phyloP scores from a whole-genome alignment of 2,113 vertebrate genomes.

The Acrocephalus kingi region DNA sequence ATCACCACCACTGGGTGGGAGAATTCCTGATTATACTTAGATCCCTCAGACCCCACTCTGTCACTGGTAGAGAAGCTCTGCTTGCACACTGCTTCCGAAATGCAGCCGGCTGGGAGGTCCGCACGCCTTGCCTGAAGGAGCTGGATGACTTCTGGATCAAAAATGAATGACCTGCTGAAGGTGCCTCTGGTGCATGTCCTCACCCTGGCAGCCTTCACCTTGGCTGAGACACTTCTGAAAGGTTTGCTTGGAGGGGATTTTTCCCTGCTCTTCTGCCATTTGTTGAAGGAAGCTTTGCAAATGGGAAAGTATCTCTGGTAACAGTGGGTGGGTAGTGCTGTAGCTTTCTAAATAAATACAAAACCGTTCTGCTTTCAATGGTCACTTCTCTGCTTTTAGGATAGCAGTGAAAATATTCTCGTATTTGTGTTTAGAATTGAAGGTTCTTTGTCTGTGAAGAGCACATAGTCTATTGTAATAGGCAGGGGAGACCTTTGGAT shows the following conservation, averaged over 20 bases:
- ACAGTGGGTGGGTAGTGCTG: not conserved
- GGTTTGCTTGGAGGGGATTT: conserved; percentile 76
- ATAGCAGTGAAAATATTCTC: not conserved
- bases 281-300: not conserved
- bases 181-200: conserved; percentile 77
- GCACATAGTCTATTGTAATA: not conserved
- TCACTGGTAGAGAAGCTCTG: conserved; percentile 58
- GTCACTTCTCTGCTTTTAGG: not conserved
- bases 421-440: not conserved
- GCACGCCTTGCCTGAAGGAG: conserved; percentile 57
- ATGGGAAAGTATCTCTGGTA: not conserved
- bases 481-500: not conserved
- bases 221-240: conserved; percentile 81
- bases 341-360: fast-evolving
- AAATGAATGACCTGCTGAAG: conserved; percentile 81
- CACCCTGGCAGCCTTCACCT: conserved; percentile 76
- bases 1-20: conserved; percentile 77
- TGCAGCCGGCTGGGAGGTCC: conserved; percentile 69
- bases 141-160: conserved; percentile 68
- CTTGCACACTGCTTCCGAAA: conserved; percentile 63
- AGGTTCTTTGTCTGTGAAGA: not conserved
- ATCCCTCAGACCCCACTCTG: conserved; percentile 68
- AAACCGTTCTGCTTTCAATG: not conserved
- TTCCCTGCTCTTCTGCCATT: not conserved
- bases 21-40: conserved; percentile 86